A percentile compares a stretch with the other conserved stretches of the same genome.
Conservation (phyloP, 2,797 vertebrate genomes). For the Erpetoichthys calabaricus region DNA sequence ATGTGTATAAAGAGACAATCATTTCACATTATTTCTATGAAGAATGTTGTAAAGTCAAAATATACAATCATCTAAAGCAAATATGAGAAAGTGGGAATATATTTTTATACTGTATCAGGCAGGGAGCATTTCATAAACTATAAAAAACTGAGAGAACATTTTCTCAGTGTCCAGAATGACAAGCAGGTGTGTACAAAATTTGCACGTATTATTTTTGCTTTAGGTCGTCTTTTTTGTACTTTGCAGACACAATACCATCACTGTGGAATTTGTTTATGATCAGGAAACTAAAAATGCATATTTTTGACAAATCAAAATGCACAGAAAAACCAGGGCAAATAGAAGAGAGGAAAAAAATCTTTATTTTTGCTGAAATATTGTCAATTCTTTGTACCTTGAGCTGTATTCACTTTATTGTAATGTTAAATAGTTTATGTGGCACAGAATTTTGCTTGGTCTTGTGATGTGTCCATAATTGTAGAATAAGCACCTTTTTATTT, state of each 20-base stretch:
- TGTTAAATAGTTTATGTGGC: slow-evolving; percentile 18
- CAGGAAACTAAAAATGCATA: background rate
- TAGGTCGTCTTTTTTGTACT: background rate
- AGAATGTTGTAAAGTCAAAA: background rate
- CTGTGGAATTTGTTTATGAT: background rate
- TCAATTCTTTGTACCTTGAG: slow-evolving; percentile 10
- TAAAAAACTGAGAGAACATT: too few relatives aligned
- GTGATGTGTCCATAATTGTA: slow-evolving; percentile 16
- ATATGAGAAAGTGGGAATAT: background rate
- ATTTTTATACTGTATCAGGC: too few relatives aligned
- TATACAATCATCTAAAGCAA: background rate
- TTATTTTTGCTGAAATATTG: slow-evolving; percentile 1
- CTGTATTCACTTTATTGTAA: slow-evolving; percentile 23
- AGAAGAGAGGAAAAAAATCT: too few relatives aligned
- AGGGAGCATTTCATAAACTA: too few relatives aligned
- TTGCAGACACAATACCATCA: background rate
- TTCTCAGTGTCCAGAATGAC: background rate
- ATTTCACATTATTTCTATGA: background rate
- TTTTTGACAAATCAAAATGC: background rate
- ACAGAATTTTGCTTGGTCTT: slow-evolving; percentile 16
- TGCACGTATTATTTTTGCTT: background rate
- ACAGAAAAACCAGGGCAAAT: background rate
- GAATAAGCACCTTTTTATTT: slow-evolving; percentile 13
- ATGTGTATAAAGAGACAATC: background rate
- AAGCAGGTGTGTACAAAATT: background rate